phyloP scores from a whole-genome alignment of 1,140 invertebrate species.

The Leptonema lineaticorne region DNA sequence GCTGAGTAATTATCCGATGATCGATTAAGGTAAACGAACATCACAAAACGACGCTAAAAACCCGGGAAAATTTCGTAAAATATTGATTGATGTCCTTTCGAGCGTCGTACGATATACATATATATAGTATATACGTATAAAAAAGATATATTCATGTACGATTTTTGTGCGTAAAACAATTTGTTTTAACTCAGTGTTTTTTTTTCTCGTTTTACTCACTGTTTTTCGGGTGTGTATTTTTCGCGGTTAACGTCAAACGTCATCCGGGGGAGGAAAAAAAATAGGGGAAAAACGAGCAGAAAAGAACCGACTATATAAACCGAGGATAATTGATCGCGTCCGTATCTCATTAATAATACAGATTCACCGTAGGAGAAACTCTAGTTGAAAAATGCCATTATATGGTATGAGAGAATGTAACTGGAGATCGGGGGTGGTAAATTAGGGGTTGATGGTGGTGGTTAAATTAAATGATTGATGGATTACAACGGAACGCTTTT shows the following conservation, averaged over 20 bases:
- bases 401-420: no score
- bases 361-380: conserved; percentile 24
- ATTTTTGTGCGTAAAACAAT: background rate
- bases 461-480: conserved; percentile 39
- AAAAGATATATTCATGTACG: no score
- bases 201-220: background rate
- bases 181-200: background rate
- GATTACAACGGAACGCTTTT: conserved; percentile 39
- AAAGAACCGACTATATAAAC: no score
- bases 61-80: background rate
- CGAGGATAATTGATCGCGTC: conserved; percentile 27
- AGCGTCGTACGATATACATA: background rate
- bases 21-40: background rate
- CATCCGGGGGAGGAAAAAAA: background rate
- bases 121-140: no score
- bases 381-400: conserved; percentile 23
- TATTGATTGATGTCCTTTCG: background rate
- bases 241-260: background rate
- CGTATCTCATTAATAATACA: conserved; percentile 29
- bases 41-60: background rate
- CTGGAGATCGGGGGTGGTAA: no score
- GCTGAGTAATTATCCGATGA: no score
- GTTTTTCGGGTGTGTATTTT: background rate
- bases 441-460: conserved; percentile 5
- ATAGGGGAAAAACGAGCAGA: no score